A percentile compares a stretch with the other conserved stretches of the same genome.
Evolutionary conservation across 2,113 vertebrate species (phyloP).

Genomic region (Callochromis pleurospilus): DNA sequence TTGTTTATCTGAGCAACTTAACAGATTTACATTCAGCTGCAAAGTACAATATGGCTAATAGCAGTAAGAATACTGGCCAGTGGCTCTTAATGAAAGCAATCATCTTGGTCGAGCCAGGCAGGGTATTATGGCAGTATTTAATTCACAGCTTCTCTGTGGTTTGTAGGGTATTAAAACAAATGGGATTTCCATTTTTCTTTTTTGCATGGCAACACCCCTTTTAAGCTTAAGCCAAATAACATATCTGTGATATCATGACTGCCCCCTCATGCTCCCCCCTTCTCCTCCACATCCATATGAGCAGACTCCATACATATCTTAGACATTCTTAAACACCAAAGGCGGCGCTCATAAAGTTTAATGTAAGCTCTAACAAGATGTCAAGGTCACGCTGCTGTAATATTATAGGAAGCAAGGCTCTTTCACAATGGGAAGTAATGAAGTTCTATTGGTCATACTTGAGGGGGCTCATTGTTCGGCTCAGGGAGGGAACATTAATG

Average conservation of each 20-base stretch:
- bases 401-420: constrained; percentile 40
- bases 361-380: constrained; percentile 62
- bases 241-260: constrained; percentile 3
- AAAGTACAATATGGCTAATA: not conserved
- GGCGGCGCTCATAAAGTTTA: constrained; percentile 59
- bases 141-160: not conserved
- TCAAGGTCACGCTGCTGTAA: constrained; percentile 60
- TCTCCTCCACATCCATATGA: constrained; percentile 33
- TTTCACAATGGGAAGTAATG: constrained; percentile 49
- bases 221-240: not conserved
- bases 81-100: not conserved
- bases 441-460: constrained; percentile 56
- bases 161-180: constrained; percentile 33
- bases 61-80: not conserved
- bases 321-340: constrained; percentile 46
- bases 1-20: not conserved
- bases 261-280: not conserved
- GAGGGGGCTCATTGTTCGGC: constrained; percentile 41
- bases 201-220: not conserved
- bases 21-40: not conserved
- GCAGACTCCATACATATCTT: constrained; percentile 42
- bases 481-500: constrained; percentile 44
- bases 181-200: not conserved
- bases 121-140: constrained; percentile 2
- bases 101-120: not conserved